Percentiles rank a stretch among this genome's conserved stretches.
phyloP scores from a whole-genome alignment of 2,113 vertebrate species.

The human (Homo sapiens) region DNA sequence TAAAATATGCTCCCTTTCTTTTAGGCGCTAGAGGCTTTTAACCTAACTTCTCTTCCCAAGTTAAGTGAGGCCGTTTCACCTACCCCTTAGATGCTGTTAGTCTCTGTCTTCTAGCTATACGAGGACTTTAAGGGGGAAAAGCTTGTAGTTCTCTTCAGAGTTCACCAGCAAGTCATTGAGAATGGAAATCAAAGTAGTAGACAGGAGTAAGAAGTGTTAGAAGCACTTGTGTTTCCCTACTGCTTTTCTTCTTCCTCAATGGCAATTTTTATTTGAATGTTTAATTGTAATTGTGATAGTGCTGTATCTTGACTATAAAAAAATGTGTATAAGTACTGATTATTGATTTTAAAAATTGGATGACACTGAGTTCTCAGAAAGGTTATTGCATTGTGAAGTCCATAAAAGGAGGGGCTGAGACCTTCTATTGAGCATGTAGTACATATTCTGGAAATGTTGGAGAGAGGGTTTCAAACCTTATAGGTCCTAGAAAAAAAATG shows the following conservation, averaged over 20 bases:
- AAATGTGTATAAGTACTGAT: neutral
- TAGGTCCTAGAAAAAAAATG: neutral
- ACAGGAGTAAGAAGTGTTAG: neutral
- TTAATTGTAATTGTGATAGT: neutral
- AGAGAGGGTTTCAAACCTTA: neutral
- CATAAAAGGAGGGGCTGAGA: neutral
- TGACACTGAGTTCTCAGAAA: neutral
- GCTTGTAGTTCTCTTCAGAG: neutral
- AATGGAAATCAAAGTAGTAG: neutral
- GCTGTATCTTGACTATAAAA: neutral
- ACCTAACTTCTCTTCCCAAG: neutral
- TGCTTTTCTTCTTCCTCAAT: neutral
- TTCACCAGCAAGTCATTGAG: neutral
- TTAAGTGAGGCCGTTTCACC: neutral
- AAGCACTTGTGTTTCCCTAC: neutral
- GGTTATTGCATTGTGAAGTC: accelerated
- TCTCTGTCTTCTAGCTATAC: neutral
- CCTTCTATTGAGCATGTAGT: accelerated
- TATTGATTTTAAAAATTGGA: neutral
- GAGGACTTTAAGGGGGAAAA: neutral
- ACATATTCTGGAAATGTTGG: accelerated
- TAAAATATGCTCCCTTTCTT: too few species aligned
- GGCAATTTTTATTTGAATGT: neutral
- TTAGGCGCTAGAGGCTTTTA: neutral
- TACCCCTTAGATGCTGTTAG: too few species aligned